These are phyloP conservation scores for Poecilus cupreus DNA, from an alignment of 2,888 invertebrate species.

Conservation along the genomic window DNA sequence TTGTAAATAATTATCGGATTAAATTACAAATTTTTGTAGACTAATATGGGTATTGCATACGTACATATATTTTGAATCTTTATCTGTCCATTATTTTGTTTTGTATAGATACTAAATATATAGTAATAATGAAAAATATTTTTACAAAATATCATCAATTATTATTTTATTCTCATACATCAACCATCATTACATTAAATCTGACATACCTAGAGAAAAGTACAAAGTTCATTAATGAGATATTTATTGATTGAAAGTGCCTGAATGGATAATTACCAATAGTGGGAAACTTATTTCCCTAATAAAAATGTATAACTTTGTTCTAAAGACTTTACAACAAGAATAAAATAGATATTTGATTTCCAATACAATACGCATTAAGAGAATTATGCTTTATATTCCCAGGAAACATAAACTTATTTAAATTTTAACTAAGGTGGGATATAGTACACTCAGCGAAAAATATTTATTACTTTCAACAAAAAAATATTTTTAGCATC, in stretches of 20 bases:
- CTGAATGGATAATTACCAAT: neutral
- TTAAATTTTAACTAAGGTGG: too few relatives aligned
- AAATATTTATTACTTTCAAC: too few relatives aligned
- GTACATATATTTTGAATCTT: neutral
- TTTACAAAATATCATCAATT: conserved; percentile 21
- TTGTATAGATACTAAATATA: neutral
- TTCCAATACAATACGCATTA: too few relatives aligned
- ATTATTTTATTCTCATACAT: conserved; percentile 17
- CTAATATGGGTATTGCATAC: too few relatives aligned
- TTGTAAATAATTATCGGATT: too few relatives aligned
- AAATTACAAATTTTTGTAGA: too few relatives aligned
- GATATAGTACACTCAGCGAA: too few relatives aligned
- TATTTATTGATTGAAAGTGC: conserved; percentile 18
- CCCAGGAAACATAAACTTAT: too few relatives aligned
- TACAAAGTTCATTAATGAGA: conserved; percentile 24
- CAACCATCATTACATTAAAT: neutral
- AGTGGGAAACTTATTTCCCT: neutral
- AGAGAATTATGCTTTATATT: too few relatives aligned
- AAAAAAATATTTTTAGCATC: too few relatives aligned
- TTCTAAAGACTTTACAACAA: neutral
- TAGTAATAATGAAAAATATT: conserved; percentile 14
- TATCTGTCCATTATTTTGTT: neutral
- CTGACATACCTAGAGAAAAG: neutral
- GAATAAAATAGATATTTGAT: neutral
- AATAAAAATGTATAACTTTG: conserved; percentile 12